Evolutionary conservation across 2,888 invertebrate species (phyloP).

Genomic region (Andrena haemorrhoa): DNA sequence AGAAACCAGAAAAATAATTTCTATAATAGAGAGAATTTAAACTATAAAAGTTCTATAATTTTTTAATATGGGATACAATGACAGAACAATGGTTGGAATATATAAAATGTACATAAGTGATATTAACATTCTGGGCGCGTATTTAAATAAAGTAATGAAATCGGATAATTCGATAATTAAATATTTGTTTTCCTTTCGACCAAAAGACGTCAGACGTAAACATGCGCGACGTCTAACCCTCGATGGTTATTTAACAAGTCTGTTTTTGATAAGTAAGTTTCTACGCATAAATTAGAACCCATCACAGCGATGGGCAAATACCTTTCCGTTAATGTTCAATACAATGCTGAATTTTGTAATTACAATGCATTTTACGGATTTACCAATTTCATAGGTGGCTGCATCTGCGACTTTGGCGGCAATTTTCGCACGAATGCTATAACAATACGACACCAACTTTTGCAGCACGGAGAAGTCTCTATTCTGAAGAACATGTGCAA

Average conservation of each 20-base stretch:
- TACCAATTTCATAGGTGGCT: slow-evolving; percentile 62
- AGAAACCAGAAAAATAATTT: not conserved
- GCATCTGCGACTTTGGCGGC: slow-evolving; percentile 43
- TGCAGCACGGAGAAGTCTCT: slow-evolving; percentile 63
- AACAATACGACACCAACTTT: slow-evolving; percentile 53
- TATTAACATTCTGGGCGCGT: not conserved
- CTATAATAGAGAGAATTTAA: not conserved
- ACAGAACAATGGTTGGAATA: not conserved
- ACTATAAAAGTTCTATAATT: not conserved
- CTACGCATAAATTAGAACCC: not conserved
- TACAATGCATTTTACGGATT: slow-evolving; percentile 5
- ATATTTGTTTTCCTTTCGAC: not conserved
- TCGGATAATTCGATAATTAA: not conserved
- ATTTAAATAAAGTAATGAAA: not conserved
- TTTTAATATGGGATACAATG: not conserved
- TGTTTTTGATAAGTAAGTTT: not conserved
- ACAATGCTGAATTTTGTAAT: not conserved
- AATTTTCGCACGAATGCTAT: slow-evolving; percentile 51
- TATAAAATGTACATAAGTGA: not conserved
- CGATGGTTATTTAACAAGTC: not conserved
- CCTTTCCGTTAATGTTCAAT: not conserved
- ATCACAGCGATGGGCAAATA: not conserved
- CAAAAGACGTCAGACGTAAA: not conserved
- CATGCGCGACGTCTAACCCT: not conserved
- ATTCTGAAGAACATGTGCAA: slow-evolving; percentile 66